Percentiles rank a stretch among this genome's conserved stretches.
phyloP scores from a whole-genome alignment of 2,888 invertebrate genomes.

The Oasisia sp. region DNA sequence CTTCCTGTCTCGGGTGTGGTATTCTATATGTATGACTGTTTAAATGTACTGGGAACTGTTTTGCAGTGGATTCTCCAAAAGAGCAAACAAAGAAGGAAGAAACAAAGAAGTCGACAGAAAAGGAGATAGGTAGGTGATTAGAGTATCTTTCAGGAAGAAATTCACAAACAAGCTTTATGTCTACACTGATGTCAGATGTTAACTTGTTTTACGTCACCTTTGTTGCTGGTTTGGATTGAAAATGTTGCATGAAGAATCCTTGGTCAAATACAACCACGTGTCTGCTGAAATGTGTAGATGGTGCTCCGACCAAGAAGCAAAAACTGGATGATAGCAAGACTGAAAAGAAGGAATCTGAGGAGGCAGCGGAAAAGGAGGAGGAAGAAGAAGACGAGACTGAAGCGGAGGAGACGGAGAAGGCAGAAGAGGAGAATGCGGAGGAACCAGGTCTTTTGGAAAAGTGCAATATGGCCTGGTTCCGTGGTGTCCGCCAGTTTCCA shows the following conservation, averaged over 20 bases:
- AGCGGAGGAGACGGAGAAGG: background rate
- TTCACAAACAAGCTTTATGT: background rate
- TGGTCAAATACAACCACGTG: background rate
- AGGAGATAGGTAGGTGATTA: background rate
- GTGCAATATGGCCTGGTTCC: constrained; percentile 11
- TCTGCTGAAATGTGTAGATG: background rate
- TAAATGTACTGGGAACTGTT: background rate
- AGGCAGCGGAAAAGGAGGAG: background rate
- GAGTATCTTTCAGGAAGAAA: background rate
- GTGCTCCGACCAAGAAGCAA: background rate
- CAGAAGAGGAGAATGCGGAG: background rate
- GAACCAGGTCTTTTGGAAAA: background rate
- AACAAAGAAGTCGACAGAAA: background rate
- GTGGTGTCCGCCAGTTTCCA: background rate
- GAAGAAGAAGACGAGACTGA: background rate
- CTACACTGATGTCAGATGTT: background rate
- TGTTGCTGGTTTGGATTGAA: no score
- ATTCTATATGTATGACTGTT: background rate
- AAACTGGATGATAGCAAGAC: constrained; percentile 9
- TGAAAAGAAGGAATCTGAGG: background rate
- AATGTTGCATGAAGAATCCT: background rate
- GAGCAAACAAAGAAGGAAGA: background rate
- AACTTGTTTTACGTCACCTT: background rate
- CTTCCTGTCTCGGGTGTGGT: no score
- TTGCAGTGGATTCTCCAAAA: background rate